Evolutionary conservation across 2,113 vertebrate species (phyloP), one percentile per base, ranked within the genome.

Genomic region (Etia nguti): DNA sequence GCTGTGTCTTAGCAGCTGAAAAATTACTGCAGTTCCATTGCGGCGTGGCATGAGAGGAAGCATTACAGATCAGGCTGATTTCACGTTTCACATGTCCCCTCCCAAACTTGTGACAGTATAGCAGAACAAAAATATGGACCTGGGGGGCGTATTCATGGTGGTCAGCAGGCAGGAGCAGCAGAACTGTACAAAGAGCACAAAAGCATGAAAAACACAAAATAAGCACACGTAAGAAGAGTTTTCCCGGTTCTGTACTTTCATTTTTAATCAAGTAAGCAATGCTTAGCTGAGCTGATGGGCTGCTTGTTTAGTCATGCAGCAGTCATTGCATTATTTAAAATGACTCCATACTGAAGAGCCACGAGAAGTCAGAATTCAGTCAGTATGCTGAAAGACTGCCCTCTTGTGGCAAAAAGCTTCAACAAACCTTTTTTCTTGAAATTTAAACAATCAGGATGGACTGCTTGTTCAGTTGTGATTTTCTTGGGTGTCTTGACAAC

Each of bases 371-470:
- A 56, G 22, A 62, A 22, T 57, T n/a, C 4, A 43, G 24, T 20
- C 12, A 38, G 31, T 16, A 46, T 54, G 68, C n/a, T 57, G 82
- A 59, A 79, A 84, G 65, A 82, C 56, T 90, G 86, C 13, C 92
- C 79, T 83, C 91, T 84, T 59, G 84, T 91, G 92, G 87, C 18
- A 31, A 20, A 77, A 55, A 60, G 46, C 4, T 82, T 60, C 10
- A 75, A 8, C 20, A 59, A 29, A 56, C 18, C 5, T 12, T 8
- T 29, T 29, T 59, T 57, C 56, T 57, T 57, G 6, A 57, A 12
- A 57, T 26, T 57, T 26, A 26, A 57, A 57, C 55, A 57, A 57
- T 26, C 13, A 57, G 12, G 22, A 15, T 26, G 55, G 55, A 57
- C 24, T 24, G 26, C n/a, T 57, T 57, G 24, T 2, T 5, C 22